These are phyloP conservation scores for Myrmophylax atrothorax DNA, from an alignment of 2,113 vertebrate genomes.

Conservation along the genomic window DNA sequence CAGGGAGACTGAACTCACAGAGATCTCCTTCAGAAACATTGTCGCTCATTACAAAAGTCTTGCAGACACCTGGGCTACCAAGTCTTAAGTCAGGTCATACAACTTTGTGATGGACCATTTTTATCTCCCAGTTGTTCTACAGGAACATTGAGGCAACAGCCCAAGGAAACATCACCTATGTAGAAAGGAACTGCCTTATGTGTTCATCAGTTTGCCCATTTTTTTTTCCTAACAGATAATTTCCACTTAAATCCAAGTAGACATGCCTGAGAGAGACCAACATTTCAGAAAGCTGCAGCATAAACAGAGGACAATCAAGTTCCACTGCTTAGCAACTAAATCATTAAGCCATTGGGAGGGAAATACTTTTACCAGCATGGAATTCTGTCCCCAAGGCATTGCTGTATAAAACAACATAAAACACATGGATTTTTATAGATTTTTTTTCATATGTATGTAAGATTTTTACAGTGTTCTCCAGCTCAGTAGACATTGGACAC, in stretches of 20 bases:
- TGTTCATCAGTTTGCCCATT: not conserved
- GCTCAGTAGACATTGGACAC: not conserved
- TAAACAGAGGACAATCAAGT: slow-evolving; percentile 1
- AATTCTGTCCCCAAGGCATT: not conserved
- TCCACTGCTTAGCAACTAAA: slow-evolving; percentile 47
- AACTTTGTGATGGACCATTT: not conserved
- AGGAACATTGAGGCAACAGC: not conserved
- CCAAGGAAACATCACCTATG: not conserved
- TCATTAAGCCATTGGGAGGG: slow-evolving; percentile 32
- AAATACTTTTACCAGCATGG: not conserved
- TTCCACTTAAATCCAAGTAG: not conserved
- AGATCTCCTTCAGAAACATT: not conserved
- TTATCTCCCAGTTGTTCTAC: not conserved
- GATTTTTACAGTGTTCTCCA: not conserved
- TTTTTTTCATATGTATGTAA: not conserved
- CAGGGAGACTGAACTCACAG: not conserved
- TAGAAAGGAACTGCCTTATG: not conserved
- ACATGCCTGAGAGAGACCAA: not conserved
- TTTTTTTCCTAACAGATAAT: not conserved
- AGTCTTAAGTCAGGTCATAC: not conserved
- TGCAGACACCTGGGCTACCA: not conserved
- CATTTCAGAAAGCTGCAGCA: not conserved
- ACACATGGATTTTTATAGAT: not conserved
- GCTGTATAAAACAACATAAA: not conserved
- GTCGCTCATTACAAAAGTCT: accelerated